A percentile compares a stretch with the other conserved stretches of the same genome.
Conservation (phyloP, 2,888 invertebrate genomes). For the Xestia sexstrigata region DNA sequence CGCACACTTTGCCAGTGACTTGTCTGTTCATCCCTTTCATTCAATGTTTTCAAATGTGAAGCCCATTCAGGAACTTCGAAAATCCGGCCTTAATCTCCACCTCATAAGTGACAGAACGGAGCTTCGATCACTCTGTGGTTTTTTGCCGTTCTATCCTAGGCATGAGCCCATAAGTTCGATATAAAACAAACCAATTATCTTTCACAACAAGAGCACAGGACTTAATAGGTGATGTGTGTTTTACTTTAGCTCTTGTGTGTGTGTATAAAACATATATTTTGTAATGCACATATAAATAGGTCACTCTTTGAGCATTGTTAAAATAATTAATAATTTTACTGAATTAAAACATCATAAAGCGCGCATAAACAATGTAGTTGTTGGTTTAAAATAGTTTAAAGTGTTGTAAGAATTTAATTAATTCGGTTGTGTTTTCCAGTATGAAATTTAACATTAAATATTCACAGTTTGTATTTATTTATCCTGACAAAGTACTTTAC, state of each 20-base stretch:
- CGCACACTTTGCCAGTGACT: no score
- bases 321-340: constrained; percentile 6
- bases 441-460: neutral
- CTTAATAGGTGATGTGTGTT: neutral
- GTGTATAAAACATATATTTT: neutral
- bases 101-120: no score
- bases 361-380: neutral
- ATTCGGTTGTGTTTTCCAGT: neutral
- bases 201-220: neutral
- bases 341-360: neutral
- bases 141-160: neutral
- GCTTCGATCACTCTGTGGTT: no score
- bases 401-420: neutral
- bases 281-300: neutral
- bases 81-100: neutral
- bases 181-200: neutral
- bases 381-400: neutral
- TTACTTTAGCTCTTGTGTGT: neutral
- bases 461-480: no score
- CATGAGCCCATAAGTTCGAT: neutral
- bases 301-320: neutral
- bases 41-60: no score
- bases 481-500: neutral
- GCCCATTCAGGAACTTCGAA: neutral
- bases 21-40: no score